Conservation (phyloP, 1,140 invertebrate species). For the Pseudomyrmex flavicornis region DNA sequence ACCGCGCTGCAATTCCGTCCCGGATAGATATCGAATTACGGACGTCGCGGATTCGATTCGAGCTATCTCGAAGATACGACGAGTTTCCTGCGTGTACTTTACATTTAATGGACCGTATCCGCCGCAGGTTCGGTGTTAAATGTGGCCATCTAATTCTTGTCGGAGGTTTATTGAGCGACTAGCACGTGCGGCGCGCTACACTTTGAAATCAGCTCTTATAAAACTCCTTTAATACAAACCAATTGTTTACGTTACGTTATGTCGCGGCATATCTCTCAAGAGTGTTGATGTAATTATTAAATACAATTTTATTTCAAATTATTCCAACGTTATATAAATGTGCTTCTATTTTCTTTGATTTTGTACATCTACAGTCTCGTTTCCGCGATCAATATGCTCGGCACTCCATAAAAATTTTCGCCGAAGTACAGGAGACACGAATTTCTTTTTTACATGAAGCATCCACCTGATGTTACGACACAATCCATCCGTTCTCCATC, state of each 20-base stretch:
- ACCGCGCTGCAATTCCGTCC: conserved; percentile 4
- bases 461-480: conserved; percentile 4
- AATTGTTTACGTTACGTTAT: neutral
- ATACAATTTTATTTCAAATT: neutral
- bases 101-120: conserved; percentile 19
- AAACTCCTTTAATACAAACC: neutral
- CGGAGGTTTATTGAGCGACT: neutral
- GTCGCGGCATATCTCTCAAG: neutral
- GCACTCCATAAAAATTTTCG: neutral
- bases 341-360: neutral
- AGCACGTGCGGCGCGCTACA: neutral
- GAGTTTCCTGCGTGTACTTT: conserved; percentile 18
- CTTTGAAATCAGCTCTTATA: no score
- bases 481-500: conserved; percentile 15
- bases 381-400: neutral
- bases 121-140: conserved; percentile 7
- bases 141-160: conserved; percentile 3
- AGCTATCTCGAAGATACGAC: conserved; percentile 13
- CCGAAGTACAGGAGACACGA: neutral
- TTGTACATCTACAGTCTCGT: neutral
- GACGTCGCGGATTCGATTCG: neutral
- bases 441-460: neutral
- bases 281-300: neutral
- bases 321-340: neutral
- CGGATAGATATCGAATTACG: conserved; percentile 28